Evolutionary conservation across 2,888 invertebrate species (phyloP).

Genomic region (Adelognathus sp.): DNA sequence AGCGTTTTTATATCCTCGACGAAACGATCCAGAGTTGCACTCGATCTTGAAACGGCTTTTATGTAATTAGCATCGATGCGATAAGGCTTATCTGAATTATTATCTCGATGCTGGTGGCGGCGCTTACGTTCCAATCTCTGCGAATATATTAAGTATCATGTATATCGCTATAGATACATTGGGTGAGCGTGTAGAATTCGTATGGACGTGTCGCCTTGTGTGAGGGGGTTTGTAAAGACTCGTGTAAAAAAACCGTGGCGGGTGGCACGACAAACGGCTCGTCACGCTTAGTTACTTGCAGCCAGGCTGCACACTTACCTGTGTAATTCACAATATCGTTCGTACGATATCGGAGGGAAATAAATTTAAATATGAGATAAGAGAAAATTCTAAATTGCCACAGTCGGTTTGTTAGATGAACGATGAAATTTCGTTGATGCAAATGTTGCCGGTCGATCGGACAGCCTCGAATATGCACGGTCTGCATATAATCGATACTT

Average conservation of each 20-base stretch:
- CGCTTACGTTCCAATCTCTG: constrained; percentile 7
- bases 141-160: constrained; percentile 19
- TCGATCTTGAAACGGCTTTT: constrained; percentile 57
- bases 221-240: too few species aligned
- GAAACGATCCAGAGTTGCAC: constrained; percentile 26
- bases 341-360: neutral
- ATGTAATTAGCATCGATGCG: constrained; percentile 33
- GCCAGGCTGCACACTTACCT: neutral
- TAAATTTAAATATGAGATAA: neutral
- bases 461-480: neutral
- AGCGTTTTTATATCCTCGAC: constrained; percentile 8
- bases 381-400: neutral
- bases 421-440: constrained; percentile 23
- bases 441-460: constrained; percentile 10
- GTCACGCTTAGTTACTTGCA: constrained; percentile 25
- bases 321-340: neutral
- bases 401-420: neutral
- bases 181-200: neutral
- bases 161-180: neutral
- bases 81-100: constrained; percentile 42
- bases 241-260: neutral
- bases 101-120: constrained; percentile 21
- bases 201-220: neutral
- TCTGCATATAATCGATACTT: neutral
- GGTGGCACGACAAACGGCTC: constrained; percentile 10